A percentile compares a stretch with the other conserved stretches of the same genome.
Conservation (phyloP, 2,797 vertebrate species). For the Gymnodraco acuticeps region DNA sequence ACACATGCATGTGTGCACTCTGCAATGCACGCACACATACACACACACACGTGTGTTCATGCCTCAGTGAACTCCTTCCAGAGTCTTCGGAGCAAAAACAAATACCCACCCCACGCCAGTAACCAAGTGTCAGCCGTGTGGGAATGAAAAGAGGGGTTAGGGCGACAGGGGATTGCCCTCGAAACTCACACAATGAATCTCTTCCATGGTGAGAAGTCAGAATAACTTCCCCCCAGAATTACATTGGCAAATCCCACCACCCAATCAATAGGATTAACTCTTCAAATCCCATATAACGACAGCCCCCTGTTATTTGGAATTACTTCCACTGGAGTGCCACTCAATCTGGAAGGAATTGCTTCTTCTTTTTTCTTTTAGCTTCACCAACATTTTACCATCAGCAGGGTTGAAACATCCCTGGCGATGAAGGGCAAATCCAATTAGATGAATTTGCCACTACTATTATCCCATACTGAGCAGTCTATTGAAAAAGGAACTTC, state of each 20-base stretch:
- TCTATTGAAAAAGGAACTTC: slow-evolving; percentile 41
- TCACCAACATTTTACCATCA: slow-evolving; percentile 56
- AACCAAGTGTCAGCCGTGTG: slow-evolving; percentile 50
- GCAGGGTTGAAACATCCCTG: slow-evolving; percentile 49
- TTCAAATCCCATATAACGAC: slow-evolving; percentile 47
- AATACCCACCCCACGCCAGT: slow-evolving; percentile 54
- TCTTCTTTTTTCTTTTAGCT: slow-evolving; percentile 13
- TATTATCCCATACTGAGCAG: slow-evolving; percentile 39
- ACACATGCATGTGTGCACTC: slow-evolving; percentile 43
- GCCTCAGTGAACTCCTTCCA: slow-evolving; percentile 58
- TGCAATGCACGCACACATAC: not conserved
- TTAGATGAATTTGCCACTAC: slow-evolving; percentile 48
- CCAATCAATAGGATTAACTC: slow-evolving; percentile 74
- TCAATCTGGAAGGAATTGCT: slow-evolving; percentile 30
- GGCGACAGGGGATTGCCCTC: slow-evolving; percentile 15
- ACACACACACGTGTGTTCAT: slow-evolving; percentile 38
- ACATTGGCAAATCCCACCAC: slow-evolving; percentile 52
- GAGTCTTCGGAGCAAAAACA: slow-evolving; percentile 68
- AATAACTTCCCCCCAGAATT: slow-evolving; percentile 52
- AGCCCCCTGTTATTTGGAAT: slow-evolving; percentile 47
- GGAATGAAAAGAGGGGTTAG: slow-evolving; percentile 33
- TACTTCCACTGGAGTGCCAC: slow-evolving; percentile 37
- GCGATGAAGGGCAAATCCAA: slow-evolving; percentile 49
- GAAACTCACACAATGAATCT: slow-evolving; percentile 5
- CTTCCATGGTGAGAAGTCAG: slow-evolving; percentile 29